phyloP scores from a whole-genome alignment of 2,113 vertebrate genomes.

The Podiceps cristatus region DNA sequence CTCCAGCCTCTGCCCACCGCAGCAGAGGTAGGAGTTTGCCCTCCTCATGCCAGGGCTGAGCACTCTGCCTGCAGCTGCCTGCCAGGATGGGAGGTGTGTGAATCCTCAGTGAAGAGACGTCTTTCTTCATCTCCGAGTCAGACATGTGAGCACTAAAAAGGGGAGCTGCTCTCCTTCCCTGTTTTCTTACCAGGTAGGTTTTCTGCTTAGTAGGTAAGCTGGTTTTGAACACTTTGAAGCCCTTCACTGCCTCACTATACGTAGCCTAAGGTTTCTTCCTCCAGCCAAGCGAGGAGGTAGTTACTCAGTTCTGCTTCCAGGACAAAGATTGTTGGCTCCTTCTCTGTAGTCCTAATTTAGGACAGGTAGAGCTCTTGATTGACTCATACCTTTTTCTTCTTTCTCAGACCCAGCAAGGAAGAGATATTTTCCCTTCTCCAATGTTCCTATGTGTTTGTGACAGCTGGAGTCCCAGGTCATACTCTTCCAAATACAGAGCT shows the following conservation, averaged over 20 bases:
- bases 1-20: background rate
- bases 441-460: background rate
- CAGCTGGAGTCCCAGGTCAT: background rate
- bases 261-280: background rate
- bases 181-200: background rate
- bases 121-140: background rate
- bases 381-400: background rate
- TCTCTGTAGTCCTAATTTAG: background rate
- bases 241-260: background rate
- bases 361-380: background rate
- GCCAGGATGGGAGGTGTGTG: background rate
- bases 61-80: background rate
- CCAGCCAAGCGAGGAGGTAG: background rate
- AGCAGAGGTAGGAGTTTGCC: background rate
- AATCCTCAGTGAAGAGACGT: background rate
- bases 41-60: fast-evolving
- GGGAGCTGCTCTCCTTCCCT: background rate
- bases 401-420: background rate
- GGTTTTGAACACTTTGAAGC: background rate
- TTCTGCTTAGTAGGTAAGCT: background rate
- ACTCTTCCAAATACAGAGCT: background rate
- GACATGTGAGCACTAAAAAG: background rate
- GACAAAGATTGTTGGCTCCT: background rate
- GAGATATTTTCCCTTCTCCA: background rate
- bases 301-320: background rate